These are phyloP conservation scores for Rotaria macrura DNA, from an alignment of 2,888 invertebrate genomes.

Conservation along the genomic window DNA sequence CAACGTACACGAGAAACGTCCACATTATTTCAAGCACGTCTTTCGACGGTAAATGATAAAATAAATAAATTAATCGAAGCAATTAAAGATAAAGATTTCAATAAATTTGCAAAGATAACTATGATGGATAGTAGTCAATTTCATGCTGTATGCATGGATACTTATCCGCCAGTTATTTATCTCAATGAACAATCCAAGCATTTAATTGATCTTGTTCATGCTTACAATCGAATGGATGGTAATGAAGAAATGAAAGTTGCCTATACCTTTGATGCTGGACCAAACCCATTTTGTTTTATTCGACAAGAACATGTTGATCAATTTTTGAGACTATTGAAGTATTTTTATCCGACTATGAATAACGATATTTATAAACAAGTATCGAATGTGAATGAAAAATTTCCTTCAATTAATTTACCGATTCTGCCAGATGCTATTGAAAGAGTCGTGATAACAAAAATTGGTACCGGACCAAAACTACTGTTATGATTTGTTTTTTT, in stretches of 20 bases:
- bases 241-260: slow-evolving; percentile 61
- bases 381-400: background rate
- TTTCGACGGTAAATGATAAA: slow-evolving; percentile 61
- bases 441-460: background rate
- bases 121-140: slow-evolving; percentile 96
- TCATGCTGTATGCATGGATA: slow-evolving; percentile 82
- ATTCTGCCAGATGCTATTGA: background rate
- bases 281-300: slow-evolving; percentile 79
- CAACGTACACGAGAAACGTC: slow-evolving; percentile 68
- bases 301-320: slow-evolving; percentile 21
- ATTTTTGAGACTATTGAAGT: background rate
- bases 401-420: background rate
- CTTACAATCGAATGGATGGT: slow-evolving; percentile 59
- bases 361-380: background rate
- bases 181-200: slow-evolving; percentile 75
- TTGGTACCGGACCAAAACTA: slow-evolving; percentile 1
- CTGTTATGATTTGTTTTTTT: background rate
- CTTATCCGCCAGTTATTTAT: slow-evolving; percentile 83
- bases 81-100: slow-evolving; percentile 64
- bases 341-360: background rate
- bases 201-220: slow-evolving; percentile 69
- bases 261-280: slow-evolving; percentile 96
- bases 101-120: slow-evolving; percentile 74
- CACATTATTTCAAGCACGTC: slow-evolving; percentile 65
- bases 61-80: slow-evolving; percentile 57